phyloP scores from a whole-genome alignment of 2,888 invertebrate genomes.

The Eremobia ochroleuca region DNA sequence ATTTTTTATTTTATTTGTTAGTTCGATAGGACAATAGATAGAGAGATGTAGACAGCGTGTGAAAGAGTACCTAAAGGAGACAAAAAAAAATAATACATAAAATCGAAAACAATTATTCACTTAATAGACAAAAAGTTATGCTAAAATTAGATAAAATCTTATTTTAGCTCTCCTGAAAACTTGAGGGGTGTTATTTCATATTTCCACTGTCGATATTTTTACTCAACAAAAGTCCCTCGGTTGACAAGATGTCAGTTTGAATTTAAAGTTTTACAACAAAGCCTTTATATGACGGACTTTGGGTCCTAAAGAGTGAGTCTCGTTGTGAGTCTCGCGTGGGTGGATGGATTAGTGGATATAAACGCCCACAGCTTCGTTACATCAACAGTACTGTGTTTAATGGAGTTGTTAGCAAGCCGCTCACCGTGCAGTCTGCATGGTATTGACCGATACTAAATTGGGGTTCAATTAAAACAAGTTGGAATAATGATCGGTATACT shows the following conservation, averaged over 20 bases:
- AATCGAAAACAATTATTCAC: no score
- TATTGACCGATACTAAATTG: not conserved
- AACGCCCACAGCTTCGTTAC: slow-evolving; percentile 26
- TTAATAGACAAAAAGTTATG: not conserved
- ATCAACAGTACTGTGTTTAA: slow-evolving; percentile 14
- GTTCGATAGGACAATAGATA: no score
- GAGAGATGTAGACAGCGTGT: no score
- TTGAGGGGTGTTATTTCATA: not conserved
- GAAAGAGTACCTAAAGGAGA: no score
- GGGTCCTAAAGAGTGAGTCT: not conserved
- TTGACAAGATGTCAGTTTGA: not conserved
- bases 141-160: not conserved
- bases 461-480: not conserved
- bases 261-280: slow-evolving; percentile 5
- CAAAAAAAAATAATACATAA: no score
- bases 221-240: not conserved
- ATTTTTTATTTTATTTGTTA: no score
- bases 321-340: slow-evolving; percentile 24
- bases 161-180: not conserved
- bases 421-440: not conserved
- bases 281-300: not conserved
- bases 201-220: not conserved
- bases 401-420: slow-evolving; percentile 2
- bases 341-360: slow-evolving; percentile 25
- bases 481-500: not conserved